Base-by-base conservation (phyloP, 2,888 invertebrate genomes). In the Halocaridina rubra region DNA sequence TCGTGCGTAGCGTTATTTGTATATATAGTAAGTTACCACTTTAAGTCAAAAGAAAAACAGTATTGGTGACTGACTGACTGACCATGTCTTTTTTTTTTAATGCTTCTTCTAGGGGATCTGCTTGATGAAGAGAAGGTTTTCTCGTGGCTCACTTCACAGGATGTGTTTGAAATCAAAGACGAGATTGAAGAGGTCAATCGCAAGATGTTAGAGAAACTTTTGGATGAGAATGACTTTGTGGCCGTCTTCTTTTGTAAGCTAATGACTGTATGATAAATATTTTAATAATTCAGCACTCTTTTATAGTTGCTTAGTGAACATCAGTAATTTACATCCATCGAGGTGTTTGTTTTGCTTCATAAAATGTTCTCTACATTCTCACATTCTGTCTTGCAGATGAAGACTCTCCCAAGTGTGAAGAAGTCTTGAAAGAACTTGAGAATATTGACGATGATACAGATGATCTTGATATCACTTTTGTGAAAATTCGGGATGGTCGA, bases 121-220 rank as follows among this genome's bases (percentile, higher is more conserved):
- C 94, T 94, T 88, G 97, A 97, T 91, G 95, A 95, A 53, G 96
- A 96, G 77, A 94, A 94, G 90, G 94, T 97, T 27, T 92, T 97
- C 4, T 94, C 95, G 88, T 97, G 97, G 97, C 92, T 97, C 61
- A 97, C 97, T 30, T 97, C 97, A 72, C 97, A 97, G 90, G 97
- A 97, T 90, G 96, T 97, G 79, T 97, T 97, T 92, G 97, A 97
- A 92, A 95, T 97, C 79, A 97, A 97, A 92, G 97, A 97, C 90
- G 97, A 97, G 93, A 98, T 98, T 90, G 98, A 98, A 91, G 98
- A 98, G 91, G 98, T 98, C 8, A 98, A 98, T 91, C 94, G 96
- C 88, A 97, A 98, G 92, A 98, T 98, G 97, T 92, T 98, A 90
- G 97, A 98, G 90, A 98, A 98, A 92, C 92, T 98, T 24, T 92